These are phyloP conservation scores for Danionella dracula DNA, from an alignment of 2,797 vertebrate species.

Conservation along the genomic window DNA sequence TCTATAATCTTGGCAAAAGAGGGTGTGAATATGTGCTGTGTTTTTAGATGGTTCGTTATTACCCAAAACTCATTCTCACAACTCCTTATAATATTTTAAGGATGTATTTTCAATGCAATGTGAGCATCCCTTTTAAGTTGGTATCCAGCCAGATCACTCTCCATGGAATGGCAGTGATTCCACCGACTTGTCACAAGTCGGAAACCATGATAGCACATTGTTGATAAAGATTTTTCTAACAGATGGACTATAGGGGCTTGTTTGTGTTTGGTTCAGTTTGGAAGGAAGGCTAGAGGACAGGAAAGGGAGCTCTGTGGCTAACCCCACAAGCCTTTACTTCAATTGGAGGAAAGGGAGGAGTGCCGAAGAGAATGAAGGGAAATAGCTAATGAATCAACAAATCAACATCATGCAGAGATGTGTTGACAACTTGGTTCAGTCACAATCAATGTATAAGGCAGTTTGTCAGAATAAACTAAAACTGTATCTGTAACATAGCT, in stretches of 20 bases:
- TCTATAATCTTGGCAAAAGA: too few species aligned
- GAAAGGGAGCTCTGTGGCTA: slow-evolving; percentile 35
- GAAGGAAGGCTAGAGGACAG: slow-evolving; percentile 36
- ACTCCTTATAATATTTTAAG: too few species aligned
- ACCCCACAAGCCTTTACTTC: slow-evolving; percentile 30
- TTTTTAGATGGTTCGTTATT: too few species aligned
- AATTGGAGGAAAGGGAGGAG: slow-evolving; percentile 68
- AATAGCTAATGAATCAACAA: slow-evolving; percentile 48
- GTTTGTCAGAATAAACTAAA: too few species aligned
- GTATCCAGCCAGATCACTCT: background rate
- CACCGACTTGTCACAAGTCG: background rate
- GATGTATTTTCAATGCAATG: too few species aligned
- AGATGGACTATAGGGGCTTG: background rate
- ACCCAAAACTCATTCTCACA: too few species aligned
- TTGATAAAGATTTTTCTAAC: background rate
- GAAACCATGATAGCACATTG: background rate
- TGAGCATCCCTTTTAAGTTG: background rate
- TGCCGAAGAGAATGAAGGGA: slow-evolving; percentile 60
- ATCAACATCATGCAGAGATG: slow-evolving; percentile 14
- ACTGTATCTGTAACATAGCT: too few species aligned
- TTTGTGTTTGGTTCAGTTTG: background rate
- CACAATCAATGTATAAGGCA: background rate
- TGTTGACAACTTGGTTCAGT: background rate
- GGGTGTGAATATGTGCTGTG: too few species aligned
- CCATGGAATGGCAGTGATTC: background rate